Evolutionary conservation across 1,140 invertebrate species (phyloP).

Genomic region (Ceratoteleas bidentatus): DNA sequence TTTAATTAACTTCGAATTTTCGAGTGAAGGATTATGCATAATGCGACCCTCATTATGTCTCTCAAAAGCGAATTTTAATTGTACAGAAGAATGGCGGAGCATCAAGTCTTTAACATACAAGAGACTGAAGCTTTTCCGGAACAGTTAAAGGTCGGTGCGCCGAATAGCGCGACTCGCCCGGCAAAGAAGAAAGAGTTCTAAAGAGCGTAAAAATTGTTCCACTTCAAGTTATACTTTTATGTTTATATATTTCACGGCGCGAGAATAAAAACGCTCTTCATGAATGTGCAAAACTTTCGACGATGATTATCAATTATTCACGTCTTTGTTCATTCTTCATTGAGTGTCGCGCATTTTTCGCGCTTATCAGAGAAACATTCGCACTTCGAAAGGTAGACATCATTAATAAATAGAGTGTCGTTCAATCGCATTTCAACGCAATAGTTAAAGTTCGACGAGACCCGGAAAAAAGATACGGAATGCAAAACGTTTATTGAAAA

Average conservation of each 20-base stretch:
- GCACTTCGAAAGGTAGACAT: too few species aligned
- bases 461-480: too few species aligned
- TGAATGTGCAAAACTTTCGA: not conserved
- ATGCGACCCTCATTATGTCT: slow-evolving; percentile 27
- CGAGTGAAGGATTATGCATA: slow-evolving; percentile 13
- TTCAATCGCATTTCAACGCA: too few species aligned
- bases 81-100: slow-evolving; percentile 20
- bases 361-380: too few species aligned
- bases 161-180: slow-evolving; percentile 56
- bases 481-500: too few species aligned
- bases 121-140: slow-evolving; percentile 44
- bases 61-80: slow-evolving; percentile 32
- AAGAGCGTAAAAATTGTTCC: slow-evolving; percentile 36
- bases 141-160: slow-evolving; percentile 55
- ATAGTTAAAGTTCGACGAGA: too few species aligned
- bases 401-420: too few species aligned
- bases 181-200: slow-evolving; percentile 33
- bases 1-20: slow-evolving; percentile 16
- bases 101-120: slow-evolving; percentile 27
- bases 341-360: too few species aligned
- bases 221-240: slow-evolving; percentile 1
- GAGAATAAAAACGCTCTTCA: not conserved
- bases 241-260: slow-evolving; percentile 1
- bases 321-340: too few species aligned
- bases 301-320: too few species aligned